phyloP scores from a whole-genome alignment of 2,888 invertebrate genomes.

The Metallyticus violacea region DNA sequence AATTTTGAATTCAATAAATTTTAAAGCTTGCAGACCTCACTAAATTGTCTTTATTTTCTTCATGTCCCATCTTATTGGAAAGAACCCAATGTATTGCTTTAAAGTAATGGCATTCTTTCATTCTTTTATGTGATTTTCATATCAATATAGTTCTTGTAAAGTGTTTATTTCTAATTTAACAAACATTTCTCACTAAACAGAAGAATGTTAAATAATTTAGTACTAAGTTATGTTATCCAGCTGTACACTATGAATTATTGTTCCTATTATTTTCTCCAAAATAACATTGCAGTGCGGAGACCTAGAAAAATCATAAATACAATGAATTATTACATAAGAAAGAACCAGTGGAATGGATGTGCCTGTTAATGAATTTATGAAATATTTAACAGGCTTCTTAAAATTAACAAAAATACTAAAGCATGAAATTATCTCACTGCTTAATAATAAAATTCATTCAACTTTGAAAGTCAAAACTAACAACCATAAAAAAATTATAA shows the following conservation, averaged over 20 bases:
- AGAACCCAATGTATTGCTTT: slow-evolving; percentile 4
- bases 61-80: not conserved
- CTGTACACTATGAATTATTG: not conserved
- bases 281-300: slow-evolving; percentile 15
- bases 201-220: not conserved
- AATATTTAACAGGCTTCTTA: no score
- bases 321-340: not conserved
- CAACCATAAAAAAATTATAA: no score
- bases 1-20: not conserved
- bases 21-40: not conserved
- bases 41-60: not conserved
- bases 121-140: not conserved
- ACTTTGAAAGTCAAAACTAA: no score
- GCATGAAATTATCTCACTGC: no score
- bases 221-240: not conserved
- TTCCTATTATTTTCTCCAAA: slow-evolving; percentile 13
- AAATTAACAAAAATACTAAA: no score
- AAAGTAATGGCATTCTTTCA: not conserved
- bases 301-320: slow-evolving; percentile 8
- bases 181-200: no score
- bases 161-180: no score
- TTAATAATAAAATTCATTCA: no score
- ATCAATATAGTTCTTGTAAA: no score
- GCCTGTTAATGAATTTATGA: no score
- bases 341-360: no score